phyloP scores from a whole-genome alignment of 2,888 invertebrate species.

The Periphyllus acericola region DNA sequence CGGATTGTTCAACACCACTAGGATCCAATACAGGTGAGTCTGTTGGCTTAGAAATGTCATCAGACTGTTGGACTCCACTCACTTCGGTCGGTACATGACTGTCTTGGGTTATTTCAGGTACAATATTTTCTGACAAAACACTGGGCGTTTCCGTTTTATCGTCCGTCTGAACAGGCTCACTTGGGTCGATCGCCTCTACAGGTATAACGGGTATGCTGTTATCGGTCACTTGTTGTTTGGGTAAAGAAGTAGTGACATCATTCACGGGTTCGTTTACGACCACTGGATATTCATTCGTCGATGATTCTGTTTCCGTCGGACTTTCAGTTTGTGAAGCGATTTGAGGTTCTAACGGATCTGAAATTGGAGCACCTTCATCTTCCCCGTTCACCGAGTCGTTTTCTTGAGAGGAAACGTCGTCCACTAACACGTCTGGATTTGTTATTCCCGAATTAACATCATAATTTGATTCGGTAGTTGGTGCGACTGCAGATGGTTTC shows the following conservation, averaged over 20 bases:
- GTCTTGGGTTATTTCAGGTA: neutral
- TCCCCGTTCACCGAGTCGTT: neutral
- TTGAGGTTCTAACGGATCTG: neutral
- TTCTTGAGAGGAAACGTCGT: conserved; percentile 10
- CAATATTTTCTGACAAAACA: neutral
- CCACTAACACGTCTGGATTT: neutral
- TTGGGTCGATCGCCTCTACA: neutral
- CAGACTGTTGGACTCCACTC: conserved; percentile 3
- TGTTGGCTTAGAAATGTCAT: neutral
- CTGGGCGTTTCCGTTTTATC: conserved; percentile 5
- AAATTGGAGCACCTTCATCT: neutral
- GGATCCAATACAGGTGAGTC: neutral
- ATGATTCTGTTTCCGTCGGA: neutral
- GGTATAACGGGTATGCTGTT: conserved; percentile 15
- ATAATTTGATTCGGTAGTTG: neutral
- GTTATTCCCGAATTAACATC: neutral
- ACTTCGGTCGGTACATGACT: conserved; percentile 5
- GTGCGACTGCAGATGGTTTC: neutral
- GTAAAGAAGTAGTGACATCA: conserved; percentile 13
- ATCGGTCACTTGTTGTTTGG: conserved; percentile 17
- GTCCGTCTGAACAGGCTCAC: neutral
- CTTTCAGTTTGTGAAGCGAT: neutral
- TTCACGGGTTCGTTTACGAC: neutral
- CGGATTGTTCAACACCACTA: neutral
- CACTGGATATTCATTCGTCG: neutral